Base-by-base conservation (phyloP, 2,797 vertebrate species). In the Lacerta bilineata region DNA sequence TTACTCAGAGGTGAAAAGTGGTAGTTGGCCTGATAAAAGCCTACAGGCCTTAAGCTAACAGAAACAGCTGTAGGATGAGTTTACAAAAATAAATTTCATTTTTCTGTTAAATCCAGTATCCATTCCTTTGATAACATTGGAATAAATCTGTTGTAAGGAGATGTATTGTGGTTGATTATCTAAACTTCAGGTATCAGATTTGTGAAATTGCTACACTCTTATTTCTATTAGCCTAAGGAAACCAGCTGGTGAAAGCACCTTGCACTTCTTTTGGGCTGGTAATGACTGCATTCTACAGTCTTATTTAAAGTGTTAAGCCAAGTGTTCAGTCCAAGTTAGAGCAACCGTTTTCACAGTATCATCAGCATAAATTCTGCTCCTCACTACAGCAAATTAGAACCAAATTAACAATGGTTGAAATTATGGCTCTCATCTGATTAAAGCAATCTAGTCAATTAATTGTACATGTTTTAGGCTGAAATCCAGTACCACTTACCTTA, bases 351-450 rank as follows among this genome's bases (percentile, higher is more conserved):
- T 91, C 80, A 36, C 18, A 82, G 80, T 89, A 46, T 36, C 0
- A 0, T 25, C n/a, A 11, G 41, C n/a, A 25, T 25, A 2, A 39
- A 61, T 20, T 39, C 25, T 84, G 50, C 2, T 59, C 27, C 39
- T 74, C 33, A 41, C 50, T 55, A 75, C 71, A 75, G 39, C 83
- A 64, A 59, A 59, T 20, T 41, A 41, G 36, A 59, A 41, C 36
- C 23, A 81, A 6, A 66, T 68, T 82, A 66, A 92, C 89, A 88
- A 80, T 13, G 74, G 91, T 39, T 39, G 72, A 74, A 74, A 20
- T 74, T 6, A 39, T 18, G 59, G 25, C 10, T 39, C 27, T 33
- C 20, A 64, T 23, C 23, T 80, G 59, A 80, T 64, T 81, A 39
- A 81, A 81, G 29, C 4, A 15, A 11, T 64, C 20, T 64, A 64